Evolutionary conservation across 2,797 vertebrate genomes (phyloP).

Genomic region (Rhynchotus rufescens): DNA sequence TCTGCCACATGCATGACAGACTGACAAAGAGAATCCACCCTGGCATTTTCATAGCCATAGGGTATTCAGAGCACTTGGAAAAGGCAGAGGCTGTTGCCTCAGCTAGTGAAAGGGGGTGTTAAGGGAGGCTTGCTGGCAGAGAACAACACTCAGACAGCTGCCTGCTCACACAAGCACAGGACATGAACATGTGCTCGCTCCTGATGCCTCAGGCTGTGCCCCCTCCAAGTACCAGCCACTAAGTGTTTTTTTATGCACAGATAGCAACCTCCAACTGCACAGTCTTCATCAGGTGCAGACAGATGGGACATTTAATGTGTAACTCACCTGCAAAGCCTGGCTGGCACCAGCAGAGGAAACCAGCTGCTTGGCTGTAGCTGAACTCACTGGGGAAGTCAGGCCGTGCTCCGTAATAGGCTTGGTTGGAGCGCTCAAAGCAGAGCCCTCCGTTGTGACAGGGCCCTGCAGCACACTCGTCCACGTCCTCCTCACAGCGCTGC

Average conservation of each 20-base stretch:
- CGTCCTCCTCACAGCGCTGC: conserved; percentile 86
- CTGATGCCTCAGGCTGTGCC: not conserved
- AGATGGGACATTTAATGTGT: not conserved
- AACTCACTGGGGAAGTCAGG: conserved; percentile 81
- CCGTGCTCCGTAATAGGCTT: conserved; percentile 77
- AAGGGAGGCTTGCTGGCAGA: not conserved
- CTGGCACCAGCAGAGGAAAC: conserved; percentile 89
- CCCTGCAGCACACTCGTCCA: conserved; percentile 84
- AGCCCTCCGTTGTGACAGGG: conserved; percentile 86
- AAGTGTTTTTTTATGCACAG: not conserved
- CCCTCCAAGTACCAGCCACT: not conserved
- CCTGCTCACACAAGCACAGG: not conserved
- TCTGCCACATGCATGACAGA: not conserved
- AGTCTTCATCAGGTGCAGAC: not conserved
- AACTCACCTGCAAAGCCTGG: conserved; percentile 89
- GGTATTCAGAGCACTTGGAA: not conserved
- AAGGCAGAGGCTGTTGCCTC: not conserved
- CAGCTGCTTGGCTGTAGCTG: conserved; percentile 84
- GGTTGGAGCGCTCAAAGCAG: conserved; percentile 88
- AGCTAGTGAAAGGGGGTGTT: not conserved
- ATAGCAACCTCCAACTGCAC: not conserved
- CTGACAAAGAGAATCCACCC: not conserved
- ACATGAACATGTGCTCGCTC: not conserved
- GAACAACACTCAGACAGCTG: not conserved
- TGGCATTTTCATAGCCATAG: not conserved